Conservation (phyloP, 1,140 invertebrate species). For the Heliconius eleuchia region DNA sequence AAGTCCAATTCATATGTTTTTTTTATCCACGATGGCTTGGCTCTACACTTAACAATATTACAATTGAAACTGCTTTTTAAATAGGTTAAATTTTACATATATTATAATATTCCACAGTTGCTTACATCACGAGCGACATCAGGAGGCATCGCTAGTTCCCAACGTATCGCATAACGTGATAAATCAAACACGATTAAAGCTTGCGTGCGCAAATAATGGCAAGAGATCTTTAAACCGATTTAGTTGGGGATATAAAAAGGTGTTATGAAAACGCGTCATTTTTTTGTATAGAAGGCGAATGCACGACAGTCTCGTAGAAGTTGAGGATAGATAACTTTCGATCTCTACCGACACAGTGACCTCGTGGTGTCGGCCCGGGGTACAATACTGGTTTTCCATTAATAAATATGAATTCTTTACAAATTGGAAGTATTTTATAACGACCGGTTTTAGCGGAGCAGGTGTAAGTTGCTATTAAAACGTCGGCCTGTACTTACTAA, state of each 20-base stretch:
- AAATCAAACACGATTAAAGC: slow-evolving; percentile 7
- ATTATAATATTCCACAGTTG: background rate
- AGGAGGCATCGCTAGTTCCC: background rate
- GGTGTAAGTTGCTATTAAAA: slow-evolving; percentile 38
- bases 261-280: background rate
- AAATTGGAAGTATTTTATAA: slow-evolving; percentile 38
- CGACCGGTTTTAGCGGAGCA: slow-evolving; percentile 42
- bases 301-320: background rate
- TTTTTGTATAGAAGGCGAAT: slow-evolving; percentile 13
- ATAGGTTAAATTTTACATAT: background rate
- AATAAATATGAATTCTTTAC: slow-evolving; percentile 40
- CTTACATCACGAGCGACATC: background rate
- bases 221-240: slow-evolving; percentile 5
- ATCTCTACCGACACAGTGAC: slow-evolving; percentile 43
- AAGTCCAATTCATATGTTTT: background rate
- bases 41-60: background rate
- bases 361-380: slow-evolving; percentile 32
- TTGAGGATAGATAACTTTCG: slow-evolving; percentile 35
- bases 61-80: background rate
- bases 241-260: background rate
- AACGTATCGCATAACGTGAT: background rate
- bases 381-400: slow-evolving; percentile 34
- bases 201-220: slow-evolving; percentile 4
- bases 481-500: slow-evolving; percentile 20
- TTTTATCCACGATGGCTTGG: background rate